These are phyloP conservation scores for Drosophila oshimai DNA, from an alignment of 1,140 invertebrate species.

Conservation along the genomic window DNA sequence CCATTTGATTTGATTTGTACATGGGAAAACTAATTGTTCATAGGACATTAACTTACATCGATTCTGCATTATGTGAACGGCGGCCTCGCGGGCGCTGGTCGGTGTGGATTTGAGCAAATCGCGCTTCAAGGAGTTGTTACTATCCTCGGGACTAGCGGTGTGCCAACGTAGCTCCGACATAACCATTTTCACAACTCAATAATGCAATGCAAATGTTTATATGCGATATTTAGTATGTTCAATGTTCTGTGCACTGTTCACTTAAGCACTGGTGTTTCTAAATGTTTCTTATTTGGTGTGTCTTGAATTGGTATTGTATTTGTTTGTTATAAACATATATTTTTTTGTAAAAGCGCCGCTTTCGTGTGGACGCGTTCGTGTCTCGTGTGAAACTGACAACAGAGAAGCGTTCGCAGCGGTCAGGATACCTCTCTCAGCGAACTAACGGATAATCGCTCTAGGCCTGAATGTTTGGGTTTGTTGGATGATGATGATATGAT, in stretches of 20 bases:
- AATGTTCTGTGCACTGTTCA: constrained; percentile 22
- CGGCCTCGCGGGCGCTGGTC: constrained; percentile 60
- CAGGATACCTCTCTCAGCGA: constrained; percentile 64
- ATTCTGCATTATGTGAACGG: constrained; percentile 80
- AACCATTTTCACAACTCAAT: constrained; percentile 78
- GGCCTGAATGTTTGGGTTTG: constrained; percentile 44
- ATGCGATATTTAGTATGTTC: constrained; percentile 38
- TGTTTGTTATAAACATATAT: background rate
- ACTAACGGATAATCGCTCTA: constrained; percentile 70
- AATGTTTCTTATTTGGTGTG: background rate
- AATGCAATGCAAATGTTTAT: constrained; percentile 20
- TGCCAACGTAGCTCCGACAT: constrained; percentile 82
- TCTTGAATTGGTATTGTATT: background rate
- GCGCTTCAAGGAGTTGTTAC: constrained; percentile 78
- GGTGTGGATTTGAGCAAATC: constrained; percentile 74
- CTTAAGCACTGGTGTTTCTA: constrained; percentile 8
- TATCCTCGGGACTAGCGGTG: constrained; percentile 79
- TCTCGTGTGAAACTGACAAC: constrained; percentile 80
- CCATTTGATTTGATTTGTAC: background rate
- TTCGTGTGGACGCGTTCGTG: constrained; percentile 75
- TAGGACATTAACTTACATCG: constrained; percentile 69
- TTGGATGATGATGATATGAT: constrained; percentile 18
- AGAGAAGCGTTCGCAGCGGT: constrained; percentile 42
- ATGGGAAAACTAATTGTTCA: too few relatives aligned
- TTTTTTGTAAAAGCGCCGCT: constrained; percentile 37